Evolutionary conservation across 2,113 vertebrate genomes (phyloP).

Genomic region (Axis porcinus): DNA sequence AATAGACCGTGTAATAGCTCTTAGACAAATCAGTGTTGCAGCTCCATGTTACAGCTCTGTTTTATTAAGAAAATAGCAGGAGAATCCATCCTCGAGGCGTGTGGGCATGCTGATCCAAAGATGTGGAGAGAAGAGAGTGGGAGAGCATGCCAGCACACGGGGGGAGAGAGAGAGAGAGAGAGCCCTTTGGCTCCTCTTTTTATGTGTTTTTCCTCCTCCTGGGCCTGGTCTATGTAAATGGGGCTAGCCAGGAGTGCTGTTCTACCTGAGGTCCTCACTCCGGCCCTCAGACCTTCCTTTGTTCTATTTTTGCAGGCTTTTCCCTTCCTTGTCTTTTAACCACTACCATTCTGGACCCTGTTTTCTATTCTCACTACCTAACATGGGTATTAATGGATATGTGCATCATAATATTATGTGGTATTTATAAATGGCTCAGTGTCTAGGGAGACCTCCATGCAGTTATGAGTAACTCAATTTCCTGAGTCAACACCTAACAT

Average conservation of each 20-base stretch:
- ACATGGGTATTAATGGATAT: neutral
- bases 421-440: neutral
- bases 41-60: neutral
- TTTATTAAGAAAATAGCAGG: neutral
- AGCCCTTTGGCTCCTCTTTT: neutral
- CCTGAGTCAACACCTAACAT: neutral
- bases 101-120: neutral
- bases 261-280: neutral
- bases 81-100: neutral
- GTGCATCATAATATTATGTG: neutral
- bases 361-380: neutral
- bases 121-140: neutral
- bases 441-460: neutral
- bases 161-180: neutral
- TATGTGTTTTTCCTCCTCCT: neutral
- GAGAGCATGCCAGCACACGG: neutral
- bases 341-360: neutral
- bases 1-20: neutral
- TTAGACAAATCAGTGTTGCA: neutral
- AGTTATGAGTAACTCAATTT: neutral
- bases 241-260: neutral
- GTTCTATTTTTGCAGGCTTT: neutral
- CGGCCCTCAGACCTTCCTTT: accelerated
- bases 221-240: neutral
- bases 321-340: neutral